These are phyloP conservation scores for Enteromius paludinosus DNA, from an alignment of 2,797 vertebrate genomes.

Conservation along the genomic window DNA sequence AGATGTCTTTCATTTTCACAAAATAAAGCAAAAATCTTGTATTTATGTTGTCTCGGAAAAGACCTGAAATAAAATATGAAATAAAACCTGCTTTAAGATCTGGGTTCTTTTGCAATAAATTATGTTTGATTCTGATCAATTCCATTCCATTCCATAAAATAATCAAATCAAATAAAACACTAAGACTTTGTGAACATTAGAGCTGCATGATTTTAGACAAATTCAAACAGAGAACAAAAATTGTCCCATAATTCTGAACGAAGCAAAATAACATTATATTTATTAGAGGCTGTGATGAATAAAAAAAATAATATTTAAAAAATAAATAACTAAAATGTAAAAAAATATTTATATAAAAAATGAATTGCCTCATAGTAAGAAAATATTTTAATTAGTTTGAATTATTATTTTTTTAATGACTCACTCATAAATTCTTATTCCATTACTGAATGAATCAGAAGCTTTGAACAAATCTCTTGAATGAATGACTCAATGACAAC, in stretches of 20 bases:
- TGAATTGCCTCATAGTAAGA: background rate
- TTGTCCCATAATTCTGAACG: background rate
- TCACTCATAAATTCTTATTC: background rate
- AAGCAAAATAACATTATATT: background rate
- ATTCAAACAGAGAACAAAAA: background rate
- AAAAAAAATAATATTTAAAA: too few species aligned
- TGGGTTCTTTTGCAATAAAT: too few species aligned
- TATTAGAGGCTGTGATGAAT: background rate
- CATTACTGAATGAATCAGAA: slow-evolving; percentile 1
- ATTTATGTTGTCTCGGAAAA: background rate
- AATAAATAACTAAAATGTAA: too few species aligned
- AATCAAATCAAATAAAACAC: background rate
- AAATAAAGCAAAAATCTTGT: background rate
- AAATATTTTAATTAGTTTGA: background rate
- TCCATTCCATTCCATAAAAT: background rate
- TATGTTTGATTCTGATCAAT: background rate
- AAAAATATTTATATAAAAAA: too few species aligned
- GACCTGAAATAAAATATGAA: background rate
- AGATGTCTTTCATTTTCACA: background rate
- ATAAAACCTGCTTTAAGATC: background rate
- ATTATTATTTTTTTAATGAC: background rate
- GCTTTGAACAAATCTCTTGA: background rate
- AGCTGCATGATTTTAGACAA: background rate
- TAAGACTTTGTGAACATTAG: background rate
- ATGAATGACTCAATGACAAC: background rate